phyloP scores from a whole-genome alignment of 1,140 invertebrate species.

The Orchesella cincta region DNA sequence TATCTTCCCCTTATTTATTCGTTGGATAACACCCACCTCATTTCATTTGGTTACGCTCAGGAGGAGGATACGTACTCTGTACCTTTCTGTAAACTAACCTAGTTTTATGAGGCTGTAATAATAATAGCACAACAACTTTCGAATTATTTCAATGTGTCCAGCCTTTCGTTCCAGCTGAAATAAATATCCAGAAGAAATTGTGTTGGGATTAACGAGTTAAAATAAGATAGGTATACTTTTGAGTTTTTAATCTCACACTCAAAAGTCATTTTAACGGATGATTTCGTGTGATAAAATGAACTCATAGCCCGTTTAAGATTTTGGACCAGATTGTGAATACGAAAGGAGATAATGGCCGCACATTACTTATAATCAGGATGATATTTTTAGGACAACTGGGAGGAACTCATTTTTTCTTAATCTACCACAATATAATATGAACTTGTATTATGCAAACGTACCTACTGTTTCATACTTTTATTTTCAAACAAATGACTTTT shows the following conservation, averaged over 20 bases:
- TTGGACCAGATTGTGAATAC: background rate
- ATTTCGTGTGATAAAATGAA: background rate
- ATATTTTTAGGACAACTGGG: background rate
- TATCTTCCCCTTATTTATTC: conserved; percentile 22
- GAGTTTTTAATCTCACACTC: too few species aligned
- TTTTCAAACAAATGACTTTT: too few species aligned
- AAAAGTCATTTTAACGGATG: background rate
- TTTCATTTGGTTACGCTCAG: conserved; percentile 11
- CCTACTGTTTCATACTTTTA: too few species aligned
- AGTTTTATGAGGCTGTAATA: conserved; percentile 22
- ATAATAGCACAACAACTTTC: conserved; percentile 8
- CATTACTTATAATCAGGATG: conserved; percentile 18
- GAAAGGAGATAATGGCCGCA: background rate
- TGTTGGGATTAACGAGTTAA: background rate
- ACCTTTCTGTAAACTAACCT: conserved; percentile 21
- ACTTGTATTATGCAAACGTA: too few species aligned
- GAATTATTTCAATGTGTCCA: background rate
- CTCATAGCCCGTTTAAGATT: background rate
- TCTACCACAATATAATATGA: too few species aligned
- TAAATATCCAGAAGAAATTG: background rate
- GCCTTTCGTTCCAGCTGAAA: background rate
- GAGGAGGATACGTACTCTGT: background rate
- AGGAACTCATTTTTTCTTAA: background rate
- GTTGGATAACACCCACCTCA: conserved; percentile 23
- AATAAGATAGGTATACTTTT: background rate